Conservation (phyloP, 2,113 vertebrate species). For the Triplophysa tibetana region DNA sequence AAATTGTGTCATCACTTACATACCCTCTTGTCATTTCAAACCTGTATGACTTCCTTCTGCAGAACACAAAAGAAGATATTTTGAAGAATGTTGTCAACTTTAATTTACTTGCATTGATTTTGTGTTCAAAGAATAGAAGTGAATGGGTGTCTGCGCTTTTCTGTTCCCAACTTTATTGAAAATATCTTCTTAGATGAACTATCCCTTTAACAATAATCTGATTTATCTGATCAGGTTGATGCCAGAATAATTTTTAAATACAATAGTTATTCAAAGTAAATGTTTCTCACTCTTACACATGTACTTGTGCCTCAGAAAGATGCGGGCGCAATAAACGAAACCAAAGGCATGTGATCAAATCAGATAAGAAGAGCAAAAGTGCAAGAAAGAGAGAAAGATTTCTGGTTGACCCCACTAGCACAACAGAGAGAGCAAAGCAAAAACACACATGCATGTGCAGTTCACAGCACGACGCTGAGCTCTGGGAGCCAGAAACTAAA, state of each 20-base stretch:
- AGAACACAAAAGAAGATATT: too few species aligned
- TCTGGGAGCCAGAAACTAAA: conserved; percentile 60
- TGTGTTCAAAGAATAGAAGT: too few species aligned
- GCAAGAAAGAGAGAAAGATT: not conserved
- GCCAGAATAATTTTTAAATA: not conserved
- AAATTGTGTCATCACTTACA: too few species aligned
- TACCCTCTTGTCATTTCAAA: too few species aligned
- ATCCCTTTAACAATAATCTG: not conserved
- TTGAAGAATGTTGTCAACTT: too few species aligned
- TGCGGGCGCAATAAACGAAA: conserved; percentile 50
- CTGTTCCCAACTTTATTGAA: too few species aligned
- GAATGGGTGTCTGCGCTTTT: too few species aligned
- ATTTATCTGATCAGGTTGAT: not conserved
- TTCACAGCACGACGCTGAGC: conserved; percentile 55
- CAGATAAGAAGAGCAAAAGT: conserved; percentile 14
- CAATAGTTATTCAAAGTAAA: not conserved
- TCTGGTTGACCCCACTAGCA: conserved; percentile 48
- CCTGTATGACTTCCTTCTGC: too few species aligned
- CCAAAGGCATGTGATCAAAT: conserved; percentile 57
- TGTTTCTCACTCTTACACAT: conserved; percentile 25
- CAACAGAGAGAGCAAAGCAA: conserved; percentile 59
- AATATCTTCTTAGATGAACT: too few species aligned
- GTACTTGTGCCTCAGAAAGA: conserved; percentile 44
- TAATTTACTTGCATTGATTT: too few species aligned
- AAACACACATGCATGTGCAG: conserved; percentile 54